A percentile compares a stretch with the other conserved stretches of the same genome.
Conservation (phyloP, 2,888 invertebrate genomes). For the Scaptomyza reducta region DNA sequence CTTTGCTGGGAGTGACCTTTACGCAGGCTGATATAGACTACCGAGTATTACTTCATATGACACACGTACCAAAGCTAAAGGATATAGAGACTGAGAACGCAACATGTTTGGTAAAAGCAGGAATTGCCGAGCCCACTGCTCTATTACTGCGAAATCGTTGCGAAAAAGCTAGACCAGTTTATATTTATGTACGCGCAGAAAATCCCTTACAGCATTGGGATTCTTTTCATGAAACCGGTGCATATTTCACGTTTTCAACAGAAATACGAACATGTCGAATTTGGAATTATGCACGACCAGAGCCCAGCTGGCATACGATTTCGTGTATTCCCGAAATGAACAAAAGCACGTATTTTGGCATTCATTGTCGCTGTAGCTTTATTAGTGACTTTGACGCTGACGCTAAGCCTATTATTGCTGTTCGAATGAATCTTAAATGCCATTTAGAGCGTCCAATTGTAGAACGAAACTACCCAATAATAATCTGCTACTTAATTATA, state of each 20-base stretch:
- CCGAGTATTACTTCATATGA: conserved; percentile 38
- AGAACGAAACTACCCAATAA: conserved; percentile 23
- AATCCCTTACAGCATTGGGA: conserved; percentile 16
- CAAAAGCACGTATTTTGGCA: conserved; percentile 27
- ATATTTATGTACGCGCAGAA: conserved; percentile 35
- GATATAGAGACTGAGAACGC: conserved; percentile 27
- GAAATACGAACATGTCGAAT: conserved; percentile 46
- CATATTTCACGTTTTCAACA: conserved; percentile 39
- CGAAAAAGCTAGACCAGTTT: conserved; percentile 30
- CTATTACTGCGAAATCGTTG: conserved; percentile 43
- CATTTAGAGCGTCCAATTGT: conserved; percentile 44
- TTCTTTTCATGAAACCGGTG: conserved; percentile 18
- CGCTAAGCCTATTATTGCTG: conserved; percentile 37
- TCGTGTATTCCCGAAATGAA: conserved; percentile 50
- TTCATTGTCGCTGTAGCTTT: conserved; percentile 46
- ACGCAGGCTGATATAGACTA: conserved; percentile 35
- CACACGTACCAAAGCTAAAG: conserved; percentile 30
- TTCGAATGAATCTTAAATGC: conserved; percentile 45
- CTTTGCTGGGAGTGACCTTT: conserved; percentile 42
- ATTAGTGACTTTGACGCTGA: conserved; percentile 51
- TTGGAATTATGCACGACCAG: conserved; percentile 50
- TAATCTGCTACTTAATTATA: conserved; percentile 21
- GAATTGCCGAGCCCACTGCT: conserved; percentile 9
- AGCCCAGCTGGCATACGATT: conserved; percentile 45
- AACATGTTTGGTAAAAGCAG: conserved; percentile 29